These are phyloP conservation scores for Proterorhinus semilunaris DNA, from an alignment of 2,113 vertebrate species.

Conservation along the genomic window DNA sequence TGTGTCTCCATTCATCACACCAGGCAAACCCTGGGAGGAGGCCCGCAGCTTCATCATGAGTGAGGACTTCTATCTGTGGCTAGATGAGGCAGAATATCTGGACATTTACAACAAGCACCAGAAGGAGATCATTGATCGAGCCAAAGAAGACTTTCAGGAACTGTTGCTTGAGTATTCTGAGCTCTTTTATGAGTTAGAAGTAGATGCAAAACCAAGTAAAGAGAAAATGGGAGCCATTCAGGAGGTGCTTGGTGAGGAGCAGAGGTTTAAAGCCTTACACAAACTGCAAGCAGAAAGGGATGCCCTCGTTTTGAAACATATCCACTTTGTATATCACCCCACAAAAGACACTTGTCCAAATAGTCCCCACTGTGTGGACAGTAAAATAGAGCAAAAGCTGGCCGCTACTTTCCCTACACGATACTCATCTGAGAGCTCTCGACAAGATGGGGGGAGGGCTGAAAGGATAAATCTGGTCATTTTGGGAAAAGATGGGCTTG, in stretches of 20 bases:
- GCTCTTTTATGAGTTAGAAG: conserved; percentile 94
- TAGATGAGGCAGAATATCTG: conserved; percentile 88
- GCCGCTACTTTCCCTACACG: conserved; percentile 79
- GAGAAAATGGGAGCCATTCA: conserved; percentile 99
- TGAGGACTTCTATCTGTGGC: conserved; percentile 93
- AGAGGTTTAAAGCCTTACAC: conserved; percentile 91
- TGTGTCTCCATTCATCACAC: conserved; percentile 88
- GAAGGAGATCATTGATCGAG: conserved; percentile 92
- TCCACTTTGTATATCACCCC: conserved; percentile 97
- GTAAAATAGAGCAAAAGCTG: conserved; percentile 89
- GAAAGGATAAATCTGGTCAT: conserved; percentile 94
- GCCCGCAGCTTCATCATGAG: conserved; percentile 97
- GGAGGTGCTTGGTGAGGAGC: conserved; percentile 92
- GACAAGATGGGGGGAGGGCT: conserved; percentile 76
- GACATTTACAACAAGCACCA: conserved; percentile 95
- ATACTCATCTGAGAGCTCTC: conserved; percentile 78
- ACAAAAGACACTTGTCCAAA: conserved; percentile 95
- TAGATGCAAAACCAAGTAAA: conserved; percentile 97
- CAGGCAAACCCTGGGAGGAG: conserved; percentile 96
- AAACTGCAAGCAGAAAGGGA: conserved; percentile 96
- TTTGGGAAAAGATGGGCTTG: conserved; percentile 92
- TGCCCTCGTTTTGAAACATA: conserved; percentile 95
- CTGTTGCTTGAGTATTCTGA: conserved; percentile 95
- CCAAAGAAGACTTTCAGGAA: conserved; percentile 98
- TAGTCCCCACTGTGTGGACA: conserved; percentile 86